These are phyloP conservation scores for Drosophila vallismaia DNA, from an alignment of 2,888 invertebrate genomes.

Conservation along the genomic window DNA sequence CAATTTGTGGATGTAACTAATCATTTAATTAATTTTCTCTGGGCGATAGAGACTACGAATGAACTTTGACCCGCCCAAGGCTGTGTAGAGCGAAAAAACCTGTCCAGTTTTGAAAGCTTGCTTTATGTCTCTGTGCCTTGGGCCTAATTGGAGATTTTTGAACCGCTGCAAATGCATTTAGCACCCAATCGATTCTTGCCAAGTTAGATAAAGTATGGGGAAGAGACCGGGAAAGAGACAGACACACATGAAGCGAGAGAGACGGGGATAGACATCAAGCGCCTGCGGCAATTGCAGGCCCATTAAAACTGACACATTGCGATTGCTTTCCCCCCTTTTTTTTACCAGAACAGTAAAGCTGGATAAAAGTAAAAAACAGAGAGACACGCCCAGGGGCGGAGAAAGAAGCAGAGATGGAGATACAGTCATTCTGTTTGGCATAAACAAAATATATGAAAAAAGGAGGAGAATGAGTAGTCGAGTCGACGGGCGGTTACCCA, in stretches of 20 bases:
- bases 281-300: slow-evolving; percentile 71
- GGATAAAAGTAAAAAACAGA: slow-evolving; percentile 32
- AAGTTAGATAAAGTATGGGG: slow-evolving; percentile 6
- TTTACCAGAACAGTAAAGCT: slow-evolving; percentile 30
- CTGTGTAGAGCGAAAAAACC: neutral
- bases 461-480: neutral
- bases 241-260: slow-evolving; percentile 6
- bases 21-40: neutral
- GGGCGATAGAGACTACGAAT: no score
- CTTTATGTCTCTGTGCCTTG: neutral
- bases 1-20: neutral
- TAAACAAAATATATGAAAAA: slow-evolving; percentile 12
- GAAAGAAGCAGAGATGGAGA: slow-evolving; percentile 1
- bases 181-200: slow-evolving; percentile 52
- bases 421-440: slow-evolving; percentile 13
- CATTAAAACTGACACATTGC: slow-evolving; percentile 78
- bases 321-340: slow-evolving; percentile 53
- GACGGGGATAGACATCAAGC: slow-evolving; percentile 46
- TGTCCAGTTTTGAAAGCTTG: neutral
- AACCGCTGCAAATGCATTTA: slow-evolving; percentile 24
- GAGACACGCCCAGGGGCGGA: slow-evolving; percentile 20
- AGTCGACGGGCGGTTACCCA: slow-evolving; percentile 2
- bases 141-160: slow-evolving; percentile 5
- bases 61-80: neutral
- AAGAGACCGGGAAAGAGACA: slow-evolving; percentile 3